A percentile compares a stretch with the other conserved stretches of the same genome.
Evolutionary conservation across 1,140 invertebrate species (phyloP).

Genomic region (Drosophila carrolli): DNA sequence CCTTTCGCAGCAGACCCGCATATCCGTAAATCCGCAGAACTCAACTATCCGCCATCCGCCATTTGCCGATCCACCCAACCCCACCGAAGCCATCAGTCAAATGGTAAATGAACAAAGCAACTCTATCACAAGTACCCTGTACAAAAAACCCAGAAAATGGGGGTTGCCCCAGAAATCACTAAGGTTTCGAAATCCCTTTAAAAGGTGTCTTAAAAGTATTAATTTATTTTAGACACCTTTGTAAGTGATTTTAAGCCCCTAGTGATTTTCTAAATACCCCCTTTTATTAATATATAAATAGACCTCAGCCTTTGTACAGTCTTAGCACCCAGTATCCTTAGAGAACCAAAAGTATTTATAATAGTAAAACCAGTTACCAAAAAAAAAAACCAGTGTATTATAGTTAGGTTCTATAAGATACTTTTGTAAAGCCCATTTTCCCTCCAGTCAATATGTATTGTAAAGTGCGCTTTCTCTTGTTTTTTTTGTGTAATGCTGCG

Average conservation of each 20-base stretch:
- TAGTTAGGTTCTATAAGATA: conserved; percentile 69
- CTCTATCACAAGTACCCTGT: conserved; percentile 51
- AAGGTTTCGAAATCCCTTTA: no score
- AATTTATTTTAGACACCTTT: no score
- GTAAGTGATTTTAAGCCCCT: no score
- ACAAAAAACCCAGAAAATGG: conserved; percentile 12
- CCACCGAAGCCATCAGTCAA: conserved; percentile 41
- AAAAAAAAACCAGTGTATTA: conserved; percentile 54
- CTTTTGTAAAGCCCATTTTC: conserved; percentile 40
- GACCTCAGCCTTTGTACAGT: conserved; percentile 31
- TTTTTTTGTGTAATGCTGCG: conserved; percentile 35
- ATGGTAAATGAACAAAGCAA: conserved; percentile 76
- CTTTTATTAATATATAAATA: conserved; percentile 21
- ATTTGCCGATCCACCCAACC: background rate
- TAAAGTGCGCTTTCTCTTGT: conserved; percentile 70
- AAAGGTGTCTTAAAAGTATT: no score
- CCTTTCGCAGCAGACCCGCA: conserved; percentile 38
- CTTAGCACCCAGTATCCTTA: conserved; percentile 42
- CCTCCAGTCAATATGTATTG: conserved; percentile 55
- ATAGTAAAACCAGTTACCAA: conserved; percentile 10
- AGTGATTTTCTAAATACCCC: background rate
- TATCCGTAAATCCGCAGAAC: conserved; percentile 15
- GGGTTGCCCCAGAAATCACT: no score
- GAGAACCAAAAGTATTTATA: conserved; percentile 30
- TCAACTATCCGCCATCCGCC: conserved; percentile 2